These are phyloP conservation scores for Lanistes nyassanus DNA, from an alignment of 1,140 invertebrate species.

Conservation along the genomic window DNA sequence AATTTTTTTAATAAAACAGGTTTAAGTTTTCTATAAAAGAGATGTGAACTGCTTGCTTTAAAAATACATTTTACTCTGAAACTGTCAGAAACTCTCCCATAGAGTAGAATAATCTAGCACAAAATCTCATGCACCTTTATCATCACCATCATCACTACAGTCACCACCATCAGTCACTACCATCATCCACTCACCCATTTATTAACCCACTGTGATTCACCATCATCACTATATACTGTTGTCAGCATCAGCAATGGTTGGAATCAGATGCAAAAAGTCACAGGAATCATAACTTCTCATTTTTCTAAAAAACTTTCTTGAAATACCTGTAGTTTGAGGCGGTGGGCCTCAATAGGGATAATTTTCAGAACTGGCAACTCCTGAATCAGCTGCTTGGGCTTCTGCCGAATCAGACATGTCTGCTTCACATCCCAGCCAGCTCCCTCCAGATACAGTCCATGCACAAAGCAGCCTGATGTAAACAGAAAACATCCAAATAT, in stretches of 20 bases:
- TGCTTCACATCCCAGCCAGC: constrained; percentile 79
- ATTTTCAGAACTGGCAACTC: constrained; percentile 85
- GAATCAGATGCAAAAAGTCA: too few relatives aligned
- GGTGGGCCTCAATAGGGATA: constrained; percentile 85
- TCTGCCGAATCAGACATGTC: constrained; percentile 77
- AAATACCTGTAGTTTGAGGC: constrained; percentile 82
- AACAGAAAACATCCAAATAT: too few relatives aligned
- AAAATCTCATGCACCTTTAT: too few relatives aligned
- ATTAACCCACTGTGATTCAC: background rate
- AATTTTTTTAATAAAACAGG: background rate
- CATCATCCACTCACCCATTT: too few relatives aligned
- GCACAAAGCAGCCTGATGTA: constrained; percentile 68
- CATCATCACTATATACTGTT: background rate
- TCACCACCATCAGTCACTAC: too few relatives aligned
- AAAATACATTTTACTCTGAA: too few relatives aligned
- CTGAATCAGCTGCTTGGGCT: constrained; percentile 85
- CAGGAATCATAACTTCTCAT: background rate
- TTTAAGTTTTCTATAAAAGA: too few relatives aligned
- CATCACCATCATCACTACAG: too few relatives aligned
- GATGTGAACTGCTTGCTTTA: background rate
- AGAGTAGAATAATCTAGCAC: too few relatives aligned
- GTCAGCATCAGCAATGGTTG: background rate
- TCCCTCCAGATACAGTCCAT: constrained; percentile 67
- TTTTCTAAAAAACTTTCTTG: background rate
- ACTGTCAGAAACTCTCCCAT: too few relatives aligned